Evolutionary conservation across 2,888 invertebrate species (phyloP).

Genomic region (Hylaea fasciaria): DNA sequence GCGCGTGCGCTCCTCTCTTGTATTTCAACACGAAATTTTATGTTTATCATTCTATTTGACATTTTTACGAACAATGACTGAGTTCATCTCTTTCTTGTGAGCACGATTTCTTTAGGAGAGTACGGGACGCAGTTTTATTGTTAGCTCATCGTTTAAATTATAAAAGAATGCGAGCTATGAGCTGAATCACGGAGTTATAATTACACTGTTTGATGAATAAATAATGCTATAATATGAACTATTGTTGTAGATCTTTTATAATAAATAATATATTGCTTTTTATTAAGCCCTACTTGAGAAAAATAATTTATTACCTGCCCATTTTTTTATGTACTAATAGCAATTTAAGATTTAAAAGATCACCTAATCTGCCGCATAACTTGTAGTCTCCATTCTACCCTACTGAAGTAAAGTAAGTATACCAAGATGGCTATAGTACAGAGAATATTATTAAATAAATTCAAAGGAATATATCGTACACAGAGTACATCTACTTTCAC

Average conservation of each 20-base stretch:
- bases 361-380: too few species aligned
- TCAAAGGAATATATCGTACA: neutral
- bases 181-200: conserved; percentile 78
- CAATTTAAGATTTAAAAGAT: too few species aligned
- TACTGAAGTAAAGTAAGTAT: too few species aligned
- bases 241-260: neutral
- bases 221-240: conserved; percentile 9
- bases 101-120: conserved; percentile 47
- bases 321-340: too few species aligned
- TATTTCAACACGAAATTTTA: conserved; percentile 79
- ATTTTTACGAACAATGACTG: conserved; percentile 79
- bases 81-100: conserved; percentile 60
- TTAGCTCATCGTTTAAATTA: conserved; percentile 64
- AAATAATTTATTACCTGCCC: too few species aligned
- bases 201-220: conserved; percentile 53
- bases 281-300: neutral
- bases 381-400: too few species aligned
- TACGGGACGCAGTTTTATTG: conserved; percentile 67
- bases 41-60: conserved; percentile 84
- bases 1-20: conserved; percentile 65
- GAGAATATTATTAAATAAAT: neutral
- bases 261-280: neutral
- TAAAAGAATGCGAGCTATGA: conserved; percentile 67
- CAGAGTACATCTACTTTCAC: conserved; percentile 9
- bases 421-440: too few species aligned